phyloP scores from a whole-genome alignment of 2,113 vertebrate species.

The Mesocricetus auratus region DNA sequence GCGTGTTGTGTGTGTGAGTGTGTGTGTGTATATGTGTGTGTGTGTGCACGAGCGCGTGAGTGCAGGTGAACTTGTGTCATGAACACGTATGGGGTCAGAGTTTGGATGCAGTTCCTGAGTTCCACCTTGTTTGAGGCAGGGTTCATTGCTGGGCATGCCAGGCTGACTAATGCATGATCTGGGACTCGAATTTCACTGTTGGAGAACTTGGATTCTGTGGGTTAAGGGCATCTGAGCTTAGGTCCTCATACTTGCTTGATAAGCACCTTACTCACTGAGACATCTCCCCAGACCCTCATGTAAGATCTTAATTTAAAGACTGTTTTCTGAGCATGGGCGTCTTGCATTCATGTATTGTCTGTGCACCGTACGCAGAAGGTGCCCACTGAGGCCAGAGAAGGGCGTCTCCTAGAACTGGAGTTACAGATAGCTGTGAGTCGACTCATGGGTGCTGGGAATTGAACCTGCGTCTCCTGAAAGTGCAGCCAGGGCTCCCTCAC shows the following conservation, averaged over 20 bases:
- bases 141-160: background rate
- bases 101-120: background rate
- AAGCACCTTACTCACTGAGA: background rate
- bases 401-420: too few species aligned
- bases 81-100: too few species aligned
- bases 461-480: background rate
- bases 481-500: background rate
- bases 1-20: background rate
- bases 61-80: too few species aligned
- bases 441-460: background rate
- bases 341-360: background rate
- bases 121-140: background rate
- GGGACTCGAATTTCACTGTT: background rate
- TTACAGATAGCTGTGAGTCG: background rate
- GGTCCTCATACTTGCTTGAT: background rate
- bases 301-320: background rate
- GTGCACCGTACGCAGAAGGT: background rate
- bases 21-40: background rate
- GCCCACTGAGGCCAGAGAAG: background rate
- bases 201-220: background rate
- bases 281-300: background rate
- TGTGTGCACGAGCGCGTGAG: background rate
- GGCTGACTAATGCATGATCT: too few species aligned
- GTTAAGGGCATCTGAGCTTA: background rate
- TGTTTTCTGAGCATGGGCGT: background rate